phyloP scores from a whole-genome alignment of 2,888 invertebrate genomes.

The Nemapogon koenigi region DNA sequence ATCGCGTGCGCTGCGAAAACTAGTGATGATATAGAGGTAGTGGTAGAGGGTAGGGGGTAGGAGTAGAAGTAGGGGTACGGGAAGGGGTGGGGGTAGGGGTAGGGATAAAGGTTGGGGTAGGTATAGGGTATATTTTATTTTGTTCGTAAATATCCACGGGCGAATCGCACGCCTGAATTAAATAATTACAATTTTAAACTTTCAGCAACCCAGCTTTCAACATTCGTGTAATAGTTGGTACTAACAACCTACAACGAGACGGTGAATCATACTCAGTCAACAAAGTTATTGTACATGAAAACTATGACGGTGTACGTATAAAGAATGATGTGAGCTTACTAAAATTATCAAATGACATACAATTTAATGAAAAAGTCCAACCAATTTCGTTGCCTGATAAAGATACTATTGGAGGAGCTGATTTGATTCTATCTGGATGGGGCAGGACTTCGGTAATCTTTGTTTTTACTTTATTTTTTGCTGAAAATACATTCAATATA shows the following conservation, averaged over 20 bases:
- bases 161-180: too few relatives aligned
- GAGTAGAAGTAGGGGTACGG: too few relatives aligned
- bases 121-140: too few relatives aligned
- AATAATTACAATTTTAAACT: too few relatives aligned
- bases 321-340: constrained; percentile 53
- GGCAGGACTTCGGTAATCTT: constrained; percentile 44
- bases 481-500: too few relatives aligned
- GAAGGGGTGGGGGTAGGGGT: too few relatives aligned
- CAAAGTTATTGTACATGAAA: constrained; percentile 39
- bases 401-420: constrained; percentile 32
- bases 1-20: too few relatives aligned
- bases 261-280: constrained; percentile 41
- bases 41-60: too few relatives aligned
- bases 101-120: too few relatives aligned
- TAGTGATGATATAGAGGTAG: too few relatives aligned
- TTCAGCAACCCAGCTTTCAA: constrained; percentile 18
- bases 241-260: constrained; percentile 41
- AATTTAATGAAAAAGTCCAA: constrained; percentile 32
- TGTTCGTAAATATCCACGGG: too few relatives aligned
- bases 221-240: constrained; percentile 48
- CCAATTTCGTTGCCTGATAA: constrained; percentile 34
- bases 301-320: constrained; percentile 35
- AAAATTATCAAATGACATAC: constrained; percentile 29
- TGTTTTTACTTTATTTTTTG: background rate
- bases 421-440: constrained; percentile 50